Percentiles rank a stretch among this genome's conserved stretches.
Conservation (phyloP, 2,888 invertebrate species). For the Plebejus melissa region DNA sequence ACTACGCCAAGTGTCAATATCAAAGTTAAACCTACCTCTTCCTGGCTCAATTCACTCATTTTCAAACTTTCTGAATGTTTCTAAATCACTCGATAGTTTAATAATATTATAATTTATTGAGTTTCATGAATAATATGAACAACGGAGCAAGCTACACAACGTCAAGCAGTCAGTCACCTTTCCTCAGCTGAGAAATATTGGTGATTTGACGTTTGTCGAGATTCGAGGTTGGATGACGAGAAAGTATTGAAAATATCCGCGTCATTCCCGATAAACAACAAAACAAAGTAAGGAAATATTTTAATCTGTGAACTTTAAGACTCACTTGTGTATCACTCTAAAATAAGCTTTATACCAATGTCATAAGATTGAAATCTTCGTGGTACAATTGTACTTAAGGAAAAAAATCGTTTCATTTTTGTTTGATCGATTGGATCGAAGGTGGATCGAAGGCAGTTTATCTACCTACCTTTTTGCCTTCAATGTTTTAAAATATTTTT, state of each 20-base stretch:
- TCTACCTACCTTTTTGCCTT: too few species aligned
- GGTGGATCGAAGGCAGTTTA: too few species aligned
- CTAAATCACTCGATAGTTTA: slow-evolving; percentile 27
- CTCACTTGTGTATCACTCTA: background rate
- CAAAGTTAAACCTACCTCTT: slow-evolving; percentile 85
- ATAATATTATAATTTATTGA: background rate
- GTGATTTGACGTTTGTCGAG: slow-evolving; percentile 67
- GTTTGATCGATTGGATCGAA: too few species aligned
- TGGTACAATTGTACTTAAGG: background rate
- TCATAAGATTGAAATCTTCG: background rate
- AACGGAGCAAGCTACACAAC: slow-evolving; percentile 65
- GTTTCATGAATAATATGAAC: slow-evolving; percentile 54
- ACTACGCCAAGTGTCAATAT: slow-evolving; percentile 65
- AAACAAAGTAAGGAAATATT: slow-evolving; percentile 32
- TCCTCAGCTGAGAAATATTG: slow-evolving; percentile 62
- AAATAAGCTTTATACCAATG: background rate
- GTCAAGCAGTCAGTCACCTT: slow-evolving; percentile 73
- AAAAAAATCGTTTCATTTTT: background rate
- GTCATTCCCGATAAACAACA: slow-evolving; percentile 58
- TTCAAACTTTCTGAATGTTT: slow-evolving; percentile 48
- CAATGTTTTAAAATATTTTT: too few species aligned
- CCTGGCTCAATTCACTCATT: slow-evolving; percentile 93
- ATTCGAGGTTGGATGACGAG: slow-evolving; percentile 59
- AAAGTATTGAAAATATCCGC: slow-evolving; percentile 77
- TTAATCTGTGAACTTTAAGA: slow-evolving; percentile 29